Base-by-base conservation (phyloP, 30 jellyfish, hydroid and myxozoan species). In the Catostylus mosaicus region DNA sequence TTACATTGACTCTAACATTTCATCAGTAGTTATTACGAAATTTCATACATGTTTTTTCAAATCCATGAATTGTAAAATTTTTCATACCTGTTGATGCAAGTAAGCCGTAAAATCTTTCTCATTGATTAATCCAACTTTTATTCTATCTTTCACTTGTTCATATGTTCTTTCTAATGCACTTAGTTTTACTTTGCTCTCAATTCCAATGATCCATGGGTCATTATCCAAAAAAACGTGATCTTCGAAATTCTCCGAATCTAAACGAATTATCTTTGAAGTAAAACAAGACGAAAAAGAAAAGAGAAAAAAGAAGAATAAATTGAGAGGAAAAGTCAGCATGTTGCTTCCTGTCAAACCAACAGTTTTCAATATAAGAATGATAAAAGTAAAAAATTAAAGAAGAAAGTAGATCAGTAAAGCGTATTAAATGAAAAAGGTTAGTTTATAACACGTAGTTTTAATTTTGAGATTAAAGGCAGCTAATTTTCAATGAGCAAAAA, bases 151-250 rank as follows among this genome's bases (percentile, higher is more conserved):
- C 74, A 77, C 84, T 27, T 75, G 37, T 24, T 68, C 86, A 63
- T 75, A 63, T 32, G 65, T 38, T 24, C 48, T 47, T 1, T 76
- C 75, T 56, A 75, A 30, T 24, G 38, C 81, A 1, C 67, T 72
- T 30, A 27, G 61, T 19, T 72, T 32, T n/a, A 86, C 36, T 46
- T 47, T 75, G 51, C n/a, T 56, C 45, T 60, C 56, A 16, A 75
- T 52, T 30, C 86, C 90, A 43, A 86, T 33, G 45, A 86, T 86
- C 86, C 85, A 75, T 30, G 88, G 88, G 23, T 66, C 72, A 31
- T 47, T 18, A 33, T 62, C 84, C 46, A 24, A 22, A 23, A 74
- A 76, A 34, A 86, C 86, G 56, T 40, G 37, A 10, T 62, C 96
- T 65, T 75, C 86, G 29, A 86, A 76, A 38, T 86, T 62, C 0